Evolutionary conservation across 2,888 invertebrate genomes (phyloP).

Genomic region (Salpingus planirostris): DNA sequence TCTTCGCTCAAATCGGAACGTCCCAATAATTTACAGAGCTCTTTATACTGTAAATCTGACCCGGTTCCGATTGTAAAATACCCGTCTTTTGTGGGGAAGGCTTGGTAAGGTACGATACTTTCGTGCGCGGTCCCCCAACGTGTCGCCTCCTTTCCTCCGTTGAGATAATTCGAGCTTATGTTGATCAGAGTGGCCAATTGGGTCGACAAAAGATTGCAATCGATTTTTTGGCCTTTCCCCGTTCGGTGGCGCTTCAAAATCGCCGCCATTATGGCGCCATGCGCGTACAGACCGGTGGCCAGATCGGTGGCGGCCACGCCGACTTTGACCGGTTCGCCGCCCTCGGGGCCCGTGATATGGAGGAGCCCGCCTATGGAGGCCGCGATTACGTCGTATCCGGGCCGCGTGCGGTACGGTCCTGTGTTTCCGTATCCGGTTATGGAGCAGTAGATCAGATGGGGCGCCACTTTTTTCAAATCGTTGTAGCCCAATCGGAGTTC

Average conservation of each 20-base stretch:
- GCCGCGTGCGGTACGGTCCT: slow-evolving; percentile 77
- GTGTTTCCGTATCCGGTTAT: slow-evolving; percentile 84
- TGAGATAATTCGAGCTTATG: slow-evolving; percentile 82
- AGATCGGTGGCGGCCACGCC: slow-evolving; percentile 92
- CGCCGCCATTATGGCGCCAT: slow-evolving; percentile 90
- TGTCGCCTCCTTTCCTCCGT: slow-evolving; percentile 65
- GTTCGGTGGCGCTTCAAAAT: slow-evolving; percentile 68
- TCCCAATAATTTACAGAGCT: slow-evolving; percentile 58
- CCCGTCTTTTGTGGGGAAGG: slow-evolving; percentile 75
- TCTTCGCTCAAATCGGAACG: slow-evolving; percentile 53
- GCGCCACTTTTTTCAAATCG: slow-evolving; percentile 57
- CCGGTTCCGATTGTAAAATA: slow-evolving; percentile 82
- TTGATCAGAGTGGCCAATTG: slow-evolving; percentile 86
- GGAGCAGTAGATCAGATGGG: slow-evolving; percentile 84
- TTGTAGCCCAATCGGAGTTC: slow-evolving; percentile 73
- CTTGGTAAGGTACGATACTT: slow-evolving; percentile 91
- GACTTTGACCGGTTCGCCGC: slow-evolving; percentile 80
- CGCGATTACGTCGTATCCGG: slow-evolving; percentile 96
- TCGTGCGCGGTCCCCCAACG: slow-evolving; percentile 91
- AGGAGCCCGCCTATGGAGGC: slow-evolving; percentile 86
- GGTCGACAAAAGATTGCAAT: slow-evolving; percentile 88
- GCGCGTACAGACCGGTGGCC: slow-evolving; percentile 88
- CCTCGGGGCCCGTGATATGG: slow-evolving; percentile 77
- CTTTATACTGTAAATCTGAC: slow-evolving; percentile 70
- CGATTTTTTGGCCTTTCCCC: slow-evolving; percentile 83